A percentile compares a stretch with the other conserved stretches of the same genome.
Evolutionary conservation across 2,113 vertebrate species (phyloP).

Genomic region (Phoxinus phoxinus): DNA sequence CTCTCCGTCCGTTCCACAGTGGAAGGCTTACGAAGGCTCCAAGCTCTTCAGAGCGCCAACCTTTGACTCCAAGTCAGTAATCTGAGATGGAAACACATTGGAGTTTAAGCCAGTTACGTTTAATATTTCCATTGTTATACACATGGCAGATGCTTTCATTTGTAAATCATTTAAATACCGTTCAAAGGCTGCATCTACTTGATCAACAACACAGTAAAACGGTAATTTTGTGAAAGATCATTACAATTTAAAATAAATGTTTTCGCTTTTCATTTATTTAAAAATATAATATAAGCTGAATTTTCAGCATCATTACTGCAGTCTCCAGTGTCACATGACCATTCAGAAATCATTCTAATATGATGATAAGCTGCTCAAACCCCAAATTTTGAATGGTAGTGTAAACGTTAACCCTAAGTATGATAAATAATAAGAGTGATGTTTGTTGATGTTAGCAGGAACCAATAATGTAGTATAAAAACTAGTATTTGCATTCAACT

Average conservation of each 20-base stretch:
- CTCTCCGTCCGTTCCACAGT: conserved; percentile 58
- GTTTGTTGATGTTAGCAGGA: no score
- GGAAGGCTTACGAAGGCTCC: conserved; percentile 80
- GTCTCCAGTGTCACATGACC: no score
- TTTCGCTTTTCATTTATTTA: no score
- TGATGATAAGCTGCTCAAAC: no score
- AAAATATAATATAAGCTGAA: no score
- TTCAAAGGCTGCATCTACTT: neutral
- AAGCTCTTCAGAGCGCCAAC: conserved; percentile 89
- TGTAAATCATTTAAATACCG: neutral
- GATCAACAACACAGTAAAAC: no score
- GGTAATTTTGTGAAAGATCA: no score
- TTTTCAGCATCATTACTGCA: no score
- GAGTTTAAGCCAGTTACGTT: neutral
- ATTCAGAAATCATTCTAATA: no score
- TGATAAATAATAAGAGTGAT: no score
- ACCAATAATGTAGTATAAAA: neutral
- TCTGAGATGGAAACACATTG: conserved; percentile 61
- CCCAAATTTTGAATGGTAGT: neutral
- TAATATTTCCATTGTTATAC: neutral
- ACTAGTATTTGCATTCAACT: neutral
- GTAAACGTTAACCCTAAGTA: no score
- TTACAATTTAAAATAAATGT: no score
- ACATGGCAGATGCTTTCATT: neutral
- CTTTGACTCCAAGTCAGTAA: conserved; percentile 88